Base-by-base conservation (phyloP, 2,797 vertebrate species). In the Rhodeus uyekii region DNA sequence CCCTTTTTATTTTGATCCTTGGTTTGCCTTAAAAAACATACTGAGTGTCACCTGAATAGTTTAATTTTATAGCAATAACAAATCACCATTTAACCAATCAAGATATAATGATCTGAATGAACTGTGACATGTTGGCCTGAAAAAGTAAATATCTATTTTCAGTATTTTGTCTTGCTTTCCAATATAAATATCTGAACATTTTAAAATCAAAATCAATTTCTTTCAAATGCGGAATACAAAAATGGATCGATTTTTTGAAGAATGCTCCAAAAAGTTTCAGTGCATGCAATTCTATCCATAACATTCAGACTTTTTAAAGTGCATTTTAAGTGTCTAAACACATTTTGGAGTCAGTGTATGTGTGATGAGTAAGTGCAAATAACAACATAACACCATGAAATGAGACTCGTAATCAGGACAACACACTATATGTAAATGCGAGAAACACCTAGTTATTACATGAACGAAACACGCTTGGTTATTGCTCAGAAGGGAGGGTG, bases 1-100 rank as follows among this genome's bases (percentile, higher is more conserved):
- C 96, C 96, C 86, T 99, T 99, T 92, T 99, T 99, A 83, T 89
- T 95, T 90, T 96, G 96, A 87, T 99, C 98, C 92, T 99, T 99
- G 92, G 96, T 95, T 89, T 97, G 96, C 93, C 98, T 99, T 93
- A 89, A 91, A 93, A 94, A 92, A 76, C 18, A 84, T 72, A 60
- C 18, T 88, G 19, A 34, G 12, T 22, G n/a, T 65, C n/a, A 74
- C 12, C 50, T 50, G 34, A 61, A 76, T 14, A 44, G 9, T 39
- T 60, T 10, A 9, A 24, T 55, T 36, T 58, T 8, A 39, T 38
- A 34, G 10, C 29, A 72, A n/a, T 50, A 44, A 50, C 69, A 72
- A 72, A 48, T 34, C 29, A 32, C 19, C 22, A 50, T 72, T 50
- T 24, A 55, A 27, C 4, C 32, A 74, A 27, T 24, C 2, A 55